These are phyloP conservation scores for Halichoeres trimaculatus DNA, from an alignment of 2,113 vertebrate species.

Conservation along the genomic window DNA sequence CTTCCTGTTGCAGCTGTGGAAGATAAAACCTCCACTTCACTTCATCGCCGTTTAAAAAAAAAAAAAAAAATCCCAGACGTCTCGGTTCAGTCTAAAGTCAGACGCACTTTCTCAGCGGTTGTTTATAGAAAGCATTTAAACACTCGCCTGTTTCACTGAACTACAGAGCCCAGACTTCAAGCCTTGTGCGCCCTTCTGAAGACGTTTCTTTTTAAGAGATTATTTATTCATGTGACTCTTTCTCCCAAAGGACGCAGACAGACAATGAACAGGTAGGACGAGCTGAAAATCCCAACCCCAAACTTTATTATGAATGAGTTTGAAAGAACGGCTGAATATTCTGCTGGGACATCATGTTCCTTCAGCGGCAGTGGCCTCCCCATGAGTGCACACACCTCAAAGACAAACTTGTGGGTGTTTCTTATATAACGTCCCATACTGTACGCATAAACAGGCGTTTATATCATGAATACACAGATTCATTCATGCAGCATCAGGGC, in stretches of 20 bases:
- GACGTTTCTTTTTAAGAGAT: too few relatives aligned
- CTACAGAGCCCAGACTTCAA: not conserved
- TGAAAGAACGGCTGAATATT: not conserved
- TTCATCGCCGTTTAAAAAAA: too few relatives aligned
- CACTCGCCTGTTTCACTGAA: too few relatives aligned
- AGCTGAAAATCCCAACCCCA: not conserved
- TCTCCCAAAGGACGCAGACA: not conserved
- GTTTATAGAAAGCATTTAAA: too few relatives aligned
- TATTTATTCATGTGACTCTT: not conserved
- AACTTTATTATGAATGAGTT: not conserved
- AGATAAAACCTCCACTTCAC: too few relatives aligned
- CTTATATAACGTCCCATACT: conserved; percentile 37
- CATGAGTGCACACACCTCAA: not conserved
- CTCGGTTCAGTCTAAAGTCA: too few relatives aligned
- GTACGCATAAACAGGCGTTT: not conserved
- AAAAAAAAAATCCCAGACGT: too few relatives aligned
- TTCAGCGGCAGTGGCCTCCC: not conserved
- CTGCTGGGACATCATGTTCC: not conserved
- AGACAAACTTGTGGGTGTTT: conserved; percentile 41
- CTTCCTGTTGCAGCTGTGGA: too few relatives aligned
- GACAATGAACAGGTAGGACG: not conserved
- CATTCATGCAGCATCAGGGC: conserved; percentile 5
- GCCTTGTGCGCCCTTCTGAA: not conserved
- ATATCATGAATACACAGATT: conserved; percentile 15
- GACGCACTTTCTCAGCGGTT: too few relatives aligned